Conservation (phyloP, 2,888 invertebrate genomes). For the Mythimna ferrago region DNA sequence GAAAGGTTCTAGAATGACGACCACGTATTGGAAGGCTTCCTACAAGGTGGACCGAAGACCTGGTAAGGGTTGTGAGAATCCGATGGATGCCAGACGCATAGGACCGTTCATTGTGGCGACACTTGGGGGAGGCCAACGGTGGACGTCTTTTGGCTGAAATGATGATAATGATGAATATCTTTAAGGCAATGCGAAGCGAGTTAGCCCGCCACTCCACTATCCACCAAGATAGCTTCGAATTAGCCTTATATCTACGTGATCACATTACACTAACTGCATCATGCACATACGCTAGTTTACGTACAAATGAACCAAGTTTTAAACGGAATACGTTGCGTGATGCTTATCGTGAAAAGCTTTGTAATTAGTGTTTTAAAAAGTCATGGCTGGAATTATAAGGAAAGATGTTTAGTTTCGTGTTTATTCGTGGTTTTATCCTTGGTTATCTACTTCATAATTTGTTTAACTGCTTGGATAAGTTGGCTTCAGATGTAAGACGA, state of each 20-base stretch:
- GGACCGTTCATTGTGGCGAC: no score
- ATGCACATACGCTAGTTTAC: constrained; percentile 43
- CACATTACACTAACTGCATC: constrained; percentile 54
- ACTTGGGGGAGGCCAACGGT: no score
- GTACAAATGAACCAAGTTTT: constrained; percentile 51
- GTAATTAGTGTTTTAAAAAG: constrained; percentile 52
- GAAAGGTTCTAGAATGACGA: no score
- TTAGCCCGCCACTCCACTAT: constrained; percentile 52
- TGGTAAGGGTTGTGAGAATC: no score
- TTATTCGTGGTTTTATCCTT: constrained; percentile 18
- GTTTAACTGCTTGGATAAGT: not conserved
- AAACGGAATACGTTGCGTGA: constrained; percentile 38
- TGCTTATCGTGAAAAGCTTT: constrained; percentile 33
- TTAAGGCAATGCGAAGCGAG: constrained; percentile 74
- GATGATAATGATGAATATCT: constrained; percentile 69
- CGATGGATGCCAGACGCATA: no score
- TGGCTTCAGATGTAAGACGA: not conserved
- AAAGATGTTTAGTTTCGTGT: constrained; percentile 42
- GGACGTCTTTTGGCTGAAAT: no score
- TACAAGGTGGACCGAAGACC: no score
- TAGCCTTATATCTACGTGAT: constrained; percentile 61
- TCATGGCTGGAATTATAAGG: constrained; percentile 10
- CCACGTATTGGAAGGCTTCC: no score
- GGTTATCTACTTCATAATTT: not conserved
- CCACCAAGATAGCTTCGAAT: constrained; percentile 45